A percentile compares a stretch with the other conserved stretches of the same genome.
These are phyloP conservation scores for Tinamus major DNA, from an alignment of 2,797 vertebrate species.

Conservation along the genomic window DNA sequence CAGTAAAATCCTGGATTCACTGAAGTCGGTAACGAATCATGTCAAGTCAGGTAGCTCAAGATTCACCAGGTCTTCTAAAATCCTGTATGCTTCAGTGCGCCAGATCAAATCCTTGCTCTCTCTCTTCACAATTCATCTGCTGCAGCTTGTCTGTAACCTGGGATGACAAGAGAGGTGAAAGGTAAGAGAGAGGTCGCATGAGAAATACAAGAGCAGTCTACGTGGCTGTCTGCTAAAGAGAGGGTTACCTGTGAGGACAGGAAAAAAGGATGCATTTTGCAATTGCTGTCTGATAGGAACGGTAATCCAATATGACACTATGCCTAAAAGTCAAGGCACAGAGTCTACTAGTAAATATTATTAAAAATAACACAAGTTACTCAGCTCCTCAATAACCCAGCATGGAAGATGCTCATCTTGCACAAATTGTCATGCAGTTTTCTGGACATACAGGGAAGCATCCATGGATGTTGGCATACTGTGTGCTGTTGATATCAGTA, in stretches of 20 bases:
- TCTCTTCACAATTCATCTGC: neutral
- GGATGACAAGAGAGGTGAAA: neutral
- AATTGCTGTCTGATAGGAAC: neutral
- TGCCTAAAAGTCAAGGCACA: neutral
- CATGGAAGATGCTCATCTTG: neutral
- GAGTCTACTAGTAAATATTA: neutral
- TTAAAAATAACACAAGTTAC: neutral
- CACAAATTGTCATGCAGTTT: neutral
- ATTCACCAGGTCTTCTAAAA: neutral
- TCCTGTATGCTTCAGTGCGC: neutral
- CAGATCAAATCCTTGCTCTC: neutral
- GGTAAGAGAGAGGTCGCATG: neutral
- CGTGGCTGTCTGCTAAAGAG: neutral
- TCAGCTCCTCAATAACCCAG: neutral
- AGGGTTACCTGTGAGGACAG: neutral
- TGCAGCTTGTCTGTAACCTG: neutral
- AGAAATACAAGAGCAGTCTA: neutral
- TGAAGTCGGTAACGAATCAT: neutral
- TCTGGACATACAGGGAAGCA: neutral
- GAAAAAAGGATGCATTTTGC: neutral
- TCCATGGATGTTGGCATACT: neutral
- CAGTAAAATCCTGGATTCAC: neutral
- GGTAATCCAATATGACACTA: neutral
- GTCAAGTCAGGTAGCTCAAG: neutral
- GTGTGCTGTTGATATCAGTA: slow-evolving; percentile 18